Evolutionary conservation across 2,113 vertebrate genomes (phyloP), one percentile per base, ranked within the genome.

Genomic region (Garra rufa): DNA sequence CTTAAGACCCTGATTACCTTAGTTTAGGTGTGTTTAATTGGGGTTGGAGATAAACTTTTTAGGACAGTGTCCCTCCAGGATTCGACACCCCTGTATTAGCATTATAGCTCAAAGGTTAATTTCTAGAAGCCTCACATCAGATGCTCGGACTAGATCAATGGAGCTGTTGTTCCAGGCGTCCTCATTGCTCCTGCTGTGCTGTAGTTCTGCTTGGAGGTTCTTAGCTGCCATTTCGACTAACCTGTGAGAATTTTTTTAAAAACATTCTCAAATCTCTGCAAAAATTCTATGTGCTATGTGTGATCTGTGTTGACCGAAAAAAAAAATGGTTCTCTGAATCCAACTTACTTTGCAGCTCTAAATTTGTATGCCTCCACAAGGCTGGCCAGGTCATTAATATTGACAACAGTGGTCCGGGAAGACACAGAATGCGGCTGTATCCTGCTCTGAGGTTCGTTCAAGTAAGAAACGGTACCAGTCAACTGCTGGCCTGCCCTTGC

Each of bases 141-240:
- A 97, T 24, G 98, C 97, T 88, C 95, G 93, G 87, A 99, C 96
- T n/a, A 99, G 94, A 83, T 99, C 97, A 10, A 99, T 94, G 0
- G 97, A 94, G 17, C 95, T 98, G 84, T 93, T 94, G 92, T 99
- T 99, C 98, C 98, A 99, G 0, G 98, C 97, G 0, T 97, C 96
- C 80, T 98, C 98, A 83, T 95, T 97, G 89, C 93, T 96, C 85
- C 88, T 95, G 17, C 95, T 93, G 85, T 76, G 92, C 85, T 93
- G 96, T 81, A 97, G 83, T 89, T 99, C 97, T 67, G 93, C 65
- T 88, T 98, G 95, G 71, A 99, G 94, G 86, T 94, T 98, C 91
- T 94, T 97, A 0, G 96, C 96, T 88, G 98, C 98, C 85, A 94
- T 86, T 83, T 97, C 97, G 10, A 99, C 96, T 48, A 98, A 88